Evolutionary conservation across 2,113 vertebrate genomes (phyloP), one percentile per base, ranked within the genome.

Genomic region (Machaerirhynchus nigripectus): DNA sequence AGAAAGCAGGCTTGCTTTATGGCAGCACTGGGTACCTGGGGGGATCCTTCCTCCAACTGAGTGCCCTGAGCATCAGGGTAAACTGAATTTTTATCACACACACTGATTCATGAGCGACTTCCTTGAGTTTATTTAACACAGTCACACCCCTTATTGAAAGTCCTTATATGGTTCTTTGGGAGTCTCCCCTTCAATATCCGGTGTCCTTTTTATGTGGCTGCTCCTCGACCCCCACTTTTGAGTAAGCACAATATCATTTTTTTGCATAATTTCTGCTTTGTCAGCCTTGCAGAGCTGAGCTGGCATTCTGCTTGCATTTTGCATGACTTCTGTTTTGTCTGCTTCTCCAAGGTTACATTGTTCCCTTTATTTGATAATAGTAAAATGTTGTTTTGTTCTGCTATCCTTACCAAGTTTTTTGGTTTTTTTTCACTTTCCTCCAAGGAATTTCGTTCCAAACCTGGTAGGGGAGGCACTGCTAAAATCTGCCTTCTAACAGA

Each of bases 21-120:
- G 19, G 69, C 59, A 64, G 23, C 28, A 22, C 15, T 28, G 14
- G 24, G 13, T 28, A 64, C 33, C 18, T 2, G 1, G 4, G 3
- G 47, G 40, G 27, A 39, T 18, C 5, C 15, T 13, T 39, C 40
- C 53, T 74, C 37, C 39, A 46, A 9, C 6, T 33, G 18, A 47
- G 23, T 28, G 15, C 11, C 11, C 28, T 0, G 0, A 46, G 28
- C 5, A 53, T 9, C 5, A 39, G 11, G 11, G 23, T 15, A 23
- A 64, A 47, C 28, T 28, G 14, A 55, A 64, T 39, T 55, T 74
- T 56, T 56, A 28, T 12, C n/a, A 55, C 6, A 39, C n/a, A 64
- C 39, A 19, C 49, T 28, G 23, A 39, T 55, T 47, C 28, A 55
- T n/a, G 7, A 64, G 49, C 3, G 0, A 55, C 22, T 27, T 73